phyloP scores from a whole-genome alignment of 2,113 vertebrate genomes.

The Capreolus pygargus region DNA sequence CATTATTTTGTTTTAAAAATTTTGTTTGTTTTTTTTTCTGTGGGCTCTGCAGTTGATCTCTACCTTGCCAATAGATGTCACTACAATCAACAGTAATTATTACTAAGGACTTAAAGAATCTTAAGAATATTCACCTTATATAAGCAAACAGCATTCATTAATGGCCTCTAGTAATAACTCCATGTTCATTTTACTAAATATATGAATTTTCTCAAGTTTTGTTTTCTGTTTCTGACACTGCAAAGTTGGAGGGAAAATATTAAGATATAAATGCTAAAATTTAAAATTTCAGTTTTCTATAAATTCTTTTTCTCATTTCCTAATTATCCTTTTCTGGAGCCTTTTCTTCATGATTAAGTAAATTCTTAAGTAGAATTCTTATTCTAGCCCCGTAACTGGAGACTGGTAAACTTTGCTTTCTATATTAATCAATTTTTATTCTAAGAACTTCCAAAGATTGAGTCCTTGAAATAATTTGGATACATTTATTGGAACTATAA shows the following conservation, averaged over 20 bases:
- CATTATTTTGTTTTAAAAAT: neutral
- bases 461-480: neutral
- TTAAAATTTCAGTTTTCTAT: slow-evolving; percentile 52
- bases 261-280: slow-evolving; percentile 32
- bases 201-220: neutral
- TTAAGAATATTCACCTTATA: slow-evolving; percentile 33
- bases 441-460: neutral
- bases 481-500: slow-evolving; percentile 47
- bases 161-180: neutral
- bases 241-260: slow-evolving; percentile 28
- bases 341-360: slow-evolving; percentile 66
- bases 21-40: neutral
- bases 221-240: slow-evolving; percentile 21
- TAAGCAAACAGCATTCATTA: neutral
- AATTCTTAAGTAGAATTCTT: slow-evolving; percentile 18
- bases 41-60: slow-evolving; percentile 44
- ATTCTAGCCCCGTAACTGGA: neutral
- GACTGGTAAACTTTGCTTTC: neutral
- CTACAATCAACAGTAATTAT: slow-evolving; percentile 78
- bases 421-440: neutral
- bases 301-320: slow-evolving; percentile 68
- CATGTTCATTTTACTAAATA: slow-evolving; percentile 16
- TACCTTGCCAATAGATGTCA: slow-evolving; percentile 84
- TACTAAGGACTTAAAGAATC: slow-evolving; percentile 41
- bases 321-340: slow-evolving; percentile 59